Percentiles rank a stretch among this genome's conserved stretches.
These are phyloP conservation scores for Aphidius ervi DNA, from an alignment of 1,140 invertebrate species.

Conservation along the genomic window DNA sequence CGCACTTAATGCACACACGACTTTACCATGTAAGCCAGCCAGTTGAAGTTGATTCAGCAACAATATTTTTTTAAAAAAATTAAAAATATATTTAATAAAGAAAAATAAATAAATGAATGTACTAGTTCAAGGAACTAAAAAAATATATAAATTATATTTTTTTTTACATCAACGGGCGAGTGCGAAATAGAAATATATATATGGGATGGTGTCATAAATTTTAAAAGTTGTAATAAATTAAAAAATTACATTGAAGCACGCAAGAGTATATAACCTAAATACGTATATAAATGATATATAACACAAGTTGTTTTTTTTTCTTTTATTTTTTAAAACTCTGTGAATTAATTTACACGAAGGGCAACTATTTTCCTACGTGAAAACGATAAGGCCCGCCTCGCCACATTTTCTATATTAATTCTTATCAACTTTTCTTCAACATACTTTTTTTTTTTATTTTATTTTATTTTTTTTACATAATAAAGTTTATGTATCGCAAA, in stretches of 20 bases:
- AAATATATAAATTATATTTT: no score
- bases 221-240: not conserved
- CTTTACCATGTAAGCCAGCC: not conserved
- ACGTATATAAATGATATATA: conserved; percentile 13
- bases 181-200: no score
- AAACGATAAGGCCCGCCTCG: conserved; percentile 17
- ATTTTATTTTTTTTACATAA: not conserved
- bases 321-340: conserved; percentile 1
- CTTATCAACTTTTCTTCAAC: not conserved
- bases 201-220: conserved; percentile 18
- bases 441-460: not conserved
- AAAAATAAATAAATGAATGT: conserved; percentile 5
- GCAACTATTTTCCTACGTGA: conserved; percentile 21
- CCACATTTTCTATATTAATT: not conserved
- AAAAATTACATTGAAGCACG: not conserved
- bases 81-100: not conserved
- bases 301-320: no score
- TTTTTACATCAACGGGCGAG: conserved; percentile 6
- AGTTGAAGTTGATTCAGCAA: no score
- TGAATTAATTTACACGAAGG: conserved; percentile 16
- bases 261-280: conserved; percentile 20
- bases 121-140: conserved; percentile 4
- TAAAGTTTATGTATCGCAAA: not conserved
- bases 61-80: not conserved
- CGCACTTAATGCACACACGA: conserved; percentile 12